Evolutionary conservation across 1,140 invertebrate genomes (phyloP), one percentile per base, ranked within the genome.

Genomic region (Coelopa frigida): DNA sequence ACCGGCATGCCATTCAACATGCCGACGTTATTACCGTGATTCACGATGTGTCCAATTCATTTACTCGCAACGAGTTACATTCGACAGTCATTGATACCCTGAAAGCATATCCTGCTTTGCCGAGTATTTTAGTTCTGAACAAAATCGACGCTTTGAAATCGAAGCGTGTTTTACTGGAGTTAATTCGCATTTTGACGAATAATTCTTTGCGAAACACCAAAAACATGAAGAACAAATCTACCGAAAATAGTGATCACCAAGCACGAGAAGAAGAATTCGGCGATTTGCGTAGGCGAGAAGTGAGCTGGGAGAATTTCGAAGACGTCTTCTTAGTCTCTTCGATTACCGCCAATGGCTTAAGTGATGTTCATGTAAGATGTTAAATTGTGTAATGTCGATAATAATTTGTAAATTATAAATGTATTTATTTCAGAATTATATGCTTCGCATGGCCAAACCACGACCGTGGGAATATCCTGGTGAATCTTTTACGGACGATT

Each of bases 281-380:
- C 35, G 20, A 39, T 6, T 14, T 26, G 6, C 12, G 23, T 24
- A 48, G 58, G 24, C 53, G 48, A 2, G 54, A 59, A 32, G 67
- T 64, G 18, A 79, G 81, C 4, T 92, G 85, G 81, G 79, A 81
- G 33, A 60, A 83, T 51, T 96, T 96, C 59, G 72, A 76, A 11
- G 79, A 88, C 59, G 81, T 96, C 17, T 97, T 97, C 61, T 83
- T 95, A 75, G 75, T 94, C 8, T 95, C 92, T 17, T 85, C 91
- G 1, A 61, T 92, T 24, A 80, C 79, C 38, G 80, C 81, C 35
- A 80, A 82, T 70, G 90, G 90, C n/a, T 64, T 92, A 26, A 71
- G 78, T 18, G 79, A 84, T 55, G 70, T 94, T 15, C 80, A 80
- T 70, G 85, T 89, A 73, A 49, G 48, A 46, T n/a, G 8, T 29